Evolutionary conservation across 2,113 vertebrate species (phyloP).

Genomic region (Crocuta crocuta): DNA sequence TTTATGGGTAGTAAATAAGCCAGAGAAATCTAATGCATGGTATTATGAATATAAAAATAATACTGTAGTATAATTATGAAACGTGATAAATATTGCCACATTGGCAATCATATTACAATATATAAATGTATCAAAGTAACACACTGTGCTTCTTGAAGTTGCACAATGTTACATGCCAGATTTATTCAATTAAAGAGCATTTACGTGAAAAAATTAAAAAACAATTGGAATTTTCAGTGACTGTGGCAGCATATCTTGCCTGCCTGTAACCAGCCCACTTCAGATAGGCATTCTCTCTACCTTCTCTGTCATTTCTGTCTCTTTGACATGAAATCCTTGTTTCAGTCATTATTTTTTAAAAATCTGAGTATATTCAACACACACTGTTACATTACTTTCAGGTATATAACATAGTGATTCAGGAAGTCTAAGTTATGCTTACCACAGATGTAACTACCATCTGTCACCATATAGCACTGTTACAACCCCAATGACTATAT

Average conservation of each 20-base stretch:
- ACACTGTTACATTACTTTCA: neutral
- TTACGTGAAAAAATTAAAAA: neutral
- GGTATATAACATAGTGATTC: neutral
- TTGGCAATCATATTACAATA: neutral
- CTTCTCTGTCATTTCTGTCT: neutral
- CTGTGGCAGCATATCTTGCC: neutral
- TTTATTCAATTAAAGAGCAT: neutral
- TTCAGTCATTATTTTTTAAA: neutral
- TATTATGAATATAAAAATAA: neutral
- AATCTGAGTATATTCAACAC: neutral
- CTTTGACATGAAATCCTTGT: neutral
- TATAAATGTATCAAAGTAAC: neutral
- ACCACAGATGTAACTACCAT: neutral
- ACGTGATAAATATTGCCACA: neutral
- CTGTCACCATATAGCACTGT: neutral
- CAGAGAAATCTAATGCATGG: neutral
- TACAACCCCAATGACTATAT: neutral
- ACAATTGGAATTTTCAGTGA: neutral
- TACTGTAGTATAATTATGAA: neutral
- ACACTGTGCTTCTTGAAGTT: neutral
- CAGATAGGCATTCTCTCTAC: neutral
- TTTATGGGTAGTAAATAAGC: neutral
- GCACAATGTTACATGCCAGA: neutral
- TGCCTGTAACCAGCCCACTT: too few relatives aligned
- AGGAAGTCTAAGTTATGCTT: neutral